phyloP scores from a whole-genome alignment of 2,888 invertebrate genomes.

The Steromphala cineraria region DNA sequence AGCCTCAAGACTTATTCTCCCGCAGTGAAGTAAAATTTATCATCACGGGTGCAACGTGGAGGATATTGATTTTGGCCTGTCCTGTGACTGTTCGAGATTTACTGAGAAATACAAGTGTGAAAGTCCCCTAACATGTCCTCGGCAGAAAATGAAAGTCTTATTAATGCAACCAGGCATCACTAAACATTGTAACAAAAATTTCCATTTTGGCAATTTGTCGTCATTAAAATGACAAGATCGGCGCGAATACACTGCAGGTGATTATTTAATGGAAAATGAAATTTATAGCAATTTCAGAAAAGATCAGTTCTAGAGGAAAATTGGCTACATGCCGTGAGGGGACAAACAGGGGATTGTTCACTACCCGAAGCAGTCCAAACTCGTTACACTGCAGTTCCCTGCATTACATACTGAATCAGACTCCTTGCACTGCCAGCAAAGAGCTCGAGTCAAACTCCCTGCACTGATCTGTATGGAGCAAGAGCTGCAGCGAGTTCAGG shows the following conservation, averaged over 20 bases:
- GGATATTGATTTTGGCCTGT: conserved; percentile 2
- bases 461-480: too few relatives aligned
- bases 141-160: conserved; percentile 1
- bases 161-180: conserved; percentile 3
- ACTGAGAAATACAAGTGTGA: not conserved
- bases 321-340: not conserved
- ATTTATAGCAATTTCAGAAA: not conserved
- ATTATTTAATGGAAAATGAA: not conserved
- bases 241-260: not conserved
- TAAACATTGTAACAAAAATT: not conserved
- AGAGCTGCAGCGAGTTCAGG: too few relatives aligned
- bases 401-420: too few relatives aligned
- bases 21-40: conserved; percentile 4
- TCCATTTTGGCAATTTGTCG: not conserved
- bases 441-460: too few relatives aligned
- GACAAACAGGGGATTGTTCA: not conserved
- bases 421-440: too few relatives aligned
- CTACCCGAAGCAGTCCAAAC: not conserved
- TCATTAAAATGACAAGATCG: not conserved
- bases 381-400: too few relatives aligned
- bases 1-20: conserved; percentile 13
- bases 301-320: not conserved
- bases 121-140: not conserved
- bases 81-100: not conserved
- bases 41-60: not conserved